Conservation (phyloP, 2,888 invertebrate species). For the Brassicogethes aeneus region DNA sequence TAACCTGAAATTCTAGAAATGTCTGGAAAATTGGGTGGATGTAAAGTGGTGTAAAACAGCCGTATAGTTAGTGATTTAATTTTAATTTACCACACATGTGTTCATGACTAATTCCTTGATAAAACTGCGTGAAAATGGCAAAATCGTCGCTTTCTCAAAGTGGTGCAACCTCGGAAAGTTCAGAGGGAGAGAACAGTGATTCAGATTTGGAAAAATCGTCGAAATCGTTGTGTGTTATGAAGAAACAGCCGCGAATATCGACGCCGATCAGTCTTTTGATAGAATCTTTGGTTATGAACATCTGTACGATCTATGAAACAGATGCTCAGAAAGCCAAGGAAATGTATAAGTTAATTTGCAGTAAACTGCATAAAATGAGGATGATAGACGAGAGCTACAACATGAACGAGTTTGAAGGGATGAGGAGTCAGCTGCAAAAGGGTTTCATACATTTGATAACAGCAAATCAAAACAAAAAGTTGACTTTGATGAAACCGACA, state of each 20-base stretch:
- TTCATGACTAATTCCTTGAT: too few relatives aligned
- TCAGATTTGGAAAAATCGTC: background rate
- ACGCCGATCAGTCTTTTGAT: conserved; percentile 60
- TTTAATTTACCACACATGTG: too few relatives aligned
- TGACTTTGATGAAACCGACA: conserved; percentile 43
- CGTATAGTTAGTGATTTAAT: too few relatives aligned
- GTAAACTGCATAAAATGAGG: conserved; percentile 57
- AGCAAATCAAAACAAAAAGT: conserved; percentile 49
- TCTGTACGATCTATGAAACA: conserved; percentile 56
- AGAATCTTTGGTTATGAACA: conserved; percentile 59
- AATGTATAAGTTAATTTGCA: conserved; percentile 58
- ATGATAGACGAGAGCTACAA: conserved; percentile 62
- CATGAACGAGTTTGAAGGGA: conserved; percentile 60
- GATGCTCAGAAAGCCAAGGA: conserved; percentile 49
- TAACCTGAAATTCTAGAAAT: too few relatives aligned
- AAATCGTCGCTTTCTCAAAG: background rate
- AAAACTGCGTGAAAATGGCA: conserved; percentile 2
- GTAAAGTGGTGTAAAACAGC: too few relatives aligned
- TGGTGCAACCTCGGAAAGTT: background rate
- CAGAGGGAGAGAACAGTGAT: background rate
- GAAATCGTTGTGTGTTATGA: conserved; percentile 10
- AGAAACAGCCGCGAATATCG: conserved; percentile 32
- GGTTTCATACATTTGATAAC: conserved; percentile 56
- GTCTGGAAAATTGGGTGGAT: too few relatives aligned
- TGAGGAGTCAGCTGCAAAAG: conserved; percentile 58